Evolutionary conservation across 2,888 invertebrate genomes (phyloP).

Genomic region (Hirtodrosophila cameraria): DNA sequence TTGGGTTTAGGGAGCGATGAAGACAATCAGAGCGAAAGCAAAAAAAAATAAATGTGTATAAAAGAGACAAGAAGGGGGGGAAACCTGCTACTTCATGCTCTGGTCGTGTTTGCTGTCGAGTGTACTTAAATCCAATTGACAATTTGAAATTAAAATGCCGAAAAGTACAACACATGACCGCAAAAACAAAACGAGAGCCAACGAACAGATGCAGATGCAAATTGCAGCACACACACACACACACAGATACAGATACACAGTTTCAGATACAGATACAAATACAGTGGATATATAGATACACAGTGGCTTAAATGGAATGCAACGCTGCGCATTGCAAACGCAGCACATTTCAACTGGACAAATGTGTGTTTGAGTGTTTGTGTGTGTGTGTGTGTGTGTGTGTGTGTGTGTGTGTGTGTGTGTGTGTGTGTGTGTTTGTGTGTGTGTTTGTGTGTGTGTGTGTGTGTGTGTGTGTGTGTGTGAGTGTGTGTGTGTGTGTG

Average conservation of each 20-base stretch:
- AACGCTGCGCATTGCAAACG: slow-evolving; percentile 67
- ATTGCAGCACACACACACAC: slow-evolving; percentile 10
- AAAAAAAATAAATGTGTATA: slow-evolving; percentile 12
- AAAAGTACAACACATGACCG: slow-evolving; percentile 70
- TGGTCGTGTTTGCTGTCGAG: slow-evolving; percentile 61
- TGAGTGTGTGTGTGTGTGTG: slow-evolving; percentile 6
- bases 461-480: slow-evolving; percentile 10
- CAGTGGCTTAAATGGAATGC: slow-evolving; percentile 62
- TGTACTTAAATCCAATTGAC: slow-evolving; percentile 78
- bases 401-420: slow-evolving; percentile 10
- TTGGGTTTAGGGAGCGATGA: slow-evolving; percentile 66
- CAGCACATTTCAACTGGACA: slow-evolving; percentile 61
- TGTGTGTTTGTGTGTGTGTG: too few species aligned
- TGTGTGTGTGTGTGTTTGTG: slow-evolving; percentile 10
- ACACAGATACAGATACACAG: slow-evolving; percentile 3
- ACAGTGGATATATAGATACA: slow-evolving; percentile 6
- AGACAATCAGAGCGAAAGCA: slow-evolving; percentile 46
- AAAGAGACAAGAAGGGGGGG: slow-evolving; percentile 23
- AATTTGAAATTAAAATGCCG: slow-evolving; percentile 79
- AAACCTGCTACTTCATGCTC: slow-evolving; percentile 20
- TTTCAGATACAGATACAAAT: neutral
- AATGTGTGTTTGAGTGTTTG: slow-evolving; percentile 5
- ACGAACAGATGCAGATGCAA: slow-evolving; percentile 37
- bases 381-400: neutral
- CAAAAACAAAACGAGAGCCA: slow-evolving; percentile 53